Evolutionary conservation across 1,140 invertebrate species (phyloP).

Genomic region (Venturia canescens): DNA sequence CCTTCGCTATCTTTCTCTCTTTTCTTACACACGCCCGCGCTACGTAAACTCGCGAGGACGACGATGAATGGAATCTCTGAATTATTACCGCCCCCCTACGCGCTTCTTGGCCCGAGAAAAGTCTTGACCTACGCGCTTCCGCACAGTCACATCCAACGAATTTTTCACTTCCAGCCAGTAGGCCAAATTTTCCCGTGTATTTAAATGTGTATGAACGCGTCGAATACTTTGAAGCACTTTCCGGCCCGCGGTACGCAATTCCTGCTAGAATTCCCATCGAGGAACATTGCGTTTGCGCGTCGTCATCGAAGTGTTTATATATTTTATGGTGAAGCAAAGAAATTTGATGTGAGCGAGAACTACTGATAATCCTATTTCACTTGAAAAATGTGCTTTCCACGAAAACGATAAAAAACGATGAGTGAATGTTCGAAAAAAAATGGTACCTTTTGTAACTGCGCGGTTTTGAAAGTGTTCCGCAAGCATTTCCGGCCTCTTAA

Average conservation of each 20-base stretch:
- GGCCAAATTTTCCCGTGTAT: neutral
- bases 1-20: neutral
- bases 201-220: neutral
- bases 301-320: too few species aligned
- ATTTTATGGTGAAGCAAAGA: too few species aligned
- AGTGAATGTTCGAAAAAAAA: too few species aligned
- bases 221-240: neutral
- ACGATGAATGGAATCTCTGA: conserved; percentile 62
- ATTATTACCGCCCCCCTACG: conserved; percentile 58
- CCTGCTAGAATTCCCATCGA: neutral
- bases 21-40: conserved; percentile 36
- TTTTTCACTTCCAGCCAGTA: conserved; percentile 22
- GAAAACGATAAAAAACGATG: too few species aligned
- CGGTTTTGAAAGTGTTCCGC: too few species aligned
- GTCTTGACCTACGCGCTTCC: conserved; percentile 55
- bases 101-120: conserved; percentile 32
- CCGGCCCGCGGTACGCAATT: too few species aligned
- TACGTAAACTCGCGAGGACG: conserved; percentile 14
- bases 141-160: conserved; percentile 16
- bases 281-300: neutral
- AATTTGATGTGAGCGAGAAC: too few species aligned
- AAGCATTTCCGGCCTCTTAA: too few species aligned
- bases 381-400: too few species aligned
- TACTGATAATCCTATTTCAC: too few species aligned
- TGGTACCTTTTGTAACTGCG: too few species aligned